Base-by-base conservation (phyloP, 2,797 vertebrate species). In the Myiothlypis chrysogaster region DNA sequence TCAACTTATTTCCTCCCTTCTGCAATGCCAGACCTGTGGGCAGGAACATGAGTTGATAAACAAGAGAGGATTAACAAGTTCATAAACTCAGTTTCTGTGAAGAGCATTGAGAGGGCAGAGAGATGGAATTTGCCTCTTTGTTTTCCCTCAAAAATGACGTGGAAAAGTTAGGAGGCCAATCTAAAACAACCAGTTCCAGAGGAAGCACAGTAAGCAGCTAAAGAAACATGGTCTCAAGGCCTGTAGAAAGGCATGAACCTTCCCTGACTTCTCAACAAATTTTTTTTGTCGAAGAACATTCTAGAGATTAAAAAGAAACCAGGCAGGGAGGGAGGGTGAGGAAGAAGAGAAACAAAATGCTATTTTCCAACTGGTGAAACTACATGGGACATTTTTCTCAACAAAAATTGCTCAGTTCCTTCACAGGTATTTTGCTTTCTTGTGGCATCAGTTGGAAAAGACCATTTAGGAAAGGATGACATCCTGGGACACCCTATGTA, bases 251-350 rank as follows among this genome's bases (percentile, higher is more conserved):
- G 10, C 55, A 59, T 5, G 3, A 83, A 14, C 10, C 6, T 59
- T 72, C 22, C 21, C 50, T 18, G 44, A 22, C 2, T 73, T 77
- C 32, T 83, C 23, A 68, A 17, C 25, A 71, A 68, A 1, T 57
- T 23, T 10, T 83, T 71, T 60, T 47, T 3, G 5, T 68, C 52
- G 32, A 64, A 55, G 27, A 46, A 22, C 18, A 60, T 50, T 46
- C 10, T n/a, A 39, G 7, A 77, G 13, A 11, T 12, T 18, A 1
- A 65, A 81, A 65, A 70, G 13, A 37, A 37, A 30, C 20, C 16
- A 32, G 27, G 15, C 14, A 43, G 14, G 3, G 6, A 9, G 5
- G 1, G 10, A 47, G 20, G 13, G 8, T 12, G 14, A 8, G 5
- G 18, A 35, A 37, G 5, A 41, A 27, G 5, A 82, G 14, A 12